A percentile compares a stretch with the other conserved stretches of the same genome.
Conservation (phyloP, 2,797 vertebrate species). For the Cyprinodon diabolis region DNA sequence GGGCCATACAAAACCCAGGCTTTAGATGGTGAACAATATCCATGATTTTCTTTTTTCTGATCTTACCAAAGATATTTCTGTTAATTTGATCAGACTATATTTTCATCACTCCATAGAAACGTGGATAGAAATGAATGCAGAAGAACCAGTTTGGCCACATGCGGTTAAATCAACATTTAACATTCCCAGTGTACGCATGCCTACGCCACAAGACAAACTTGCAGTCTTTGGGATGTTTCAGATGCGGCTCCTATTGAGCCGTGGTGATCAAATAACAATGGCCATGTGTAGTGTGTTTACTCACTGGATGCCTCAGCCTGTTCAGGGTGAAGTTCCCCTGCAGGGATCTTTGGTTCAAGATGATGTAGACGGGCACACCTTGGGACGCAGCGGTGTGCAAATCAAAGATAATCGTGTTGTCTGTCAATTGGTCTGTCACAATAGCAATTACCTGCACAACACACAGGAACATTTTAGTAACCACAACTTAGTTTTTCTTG, state of each 20-base stretch:
- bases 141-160: conserved; percentile 60
- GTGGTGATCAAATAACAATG: conserved; percentile 12
- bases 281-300: conserved; percentile 44
- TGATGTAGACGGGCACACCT: conserved; percentile 86
- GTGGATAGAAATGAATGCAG: conserved; percentile 67
- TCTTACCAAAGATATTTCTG: not conserved
- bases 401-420: conserved; percentile 83
- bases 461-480: not conserved
- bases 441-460: conserved; percentile 85
- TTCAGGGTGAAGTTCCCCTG: conserved; percentile 80
- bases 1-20: too few species aligned
- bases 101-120: conserved; percentile 9
- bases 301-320: conserved; percentile 79
- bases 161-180: conserved; percentile 1
- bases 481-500: not conserved
- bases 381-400: conserved; percentile 79
- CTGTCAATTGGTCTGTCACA: conserved; percentile 87
- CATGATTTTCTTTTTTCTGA: not conserved
- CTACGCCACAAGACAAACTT: conserved; percentile 9
- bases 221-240: not conserved
- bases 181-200: conserved; percentile 50
- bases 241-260: conserved; percentile 16
- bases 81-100: not conserved
- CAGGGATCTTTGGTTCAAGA: conserved; percentile 82
- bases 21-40: not conserved